Evolutionary conservation across 2,113 vertebrate genomes (phyloP).

Genomic region (Planiliza haematocheilus): DNA sequence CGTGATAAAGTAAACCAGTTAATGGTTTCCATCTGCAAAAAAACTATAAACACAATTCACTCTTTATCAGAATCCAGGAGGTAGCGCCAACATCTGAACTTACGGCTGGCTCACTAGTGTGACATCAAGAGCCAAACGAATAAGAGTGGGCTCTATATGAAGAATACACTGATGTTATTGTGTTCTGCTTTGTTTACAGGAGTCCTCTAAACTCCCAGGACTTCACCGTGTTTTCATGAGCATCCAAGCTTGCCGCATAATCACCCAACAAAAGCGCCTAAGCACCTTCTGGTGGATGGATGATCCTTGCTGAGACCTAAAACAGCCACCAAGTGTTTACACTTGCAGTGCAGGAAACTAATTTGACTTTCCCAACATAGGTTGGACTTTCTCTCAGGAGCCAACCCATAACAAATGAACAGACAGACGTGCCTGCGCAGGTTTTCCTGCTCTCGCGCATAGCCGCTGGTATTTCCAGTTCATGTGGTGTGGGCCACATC

Average conservation of each 20-base stretch:
- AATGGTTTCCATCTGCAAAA: too few species aligned
- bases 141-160: neutral
- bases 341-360: constrained; percentile 45
- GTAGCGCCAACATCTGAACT: too few species aligned
- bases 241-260: constrained; percentile 18
- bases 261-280: constrained; percentile 33
- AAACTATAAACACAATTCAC: too few species aligned
- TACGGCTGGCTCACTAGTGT: too few species aligned
- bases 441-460: constrained; percentile 32
- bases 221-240: constrained; percentile 20
- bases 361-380: constrained; percentile 52
- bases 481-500: constrained; percentile 62
- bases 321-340: constrained; percentile 65
- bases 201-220: too few species aligned
- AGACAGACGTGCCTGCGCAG: constrained; percentile 51
- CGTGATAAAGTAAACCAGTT: too few species aligned
- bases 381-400: constrained; percentile 48
- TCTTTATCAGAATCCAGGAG: too few species aligned
- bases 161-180: neutral
- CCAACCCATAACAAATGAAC: constrained; percentile 65
- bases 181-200: too few species aligned
- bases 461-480: constrained; percentile 58
- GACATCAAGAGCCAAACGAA: too few species aligned
- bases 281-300: constrained; percentile 37
- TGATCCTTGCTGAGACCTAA: constrained; percentile 53